Conservation (phyloP, 2,888 invertebrate species). For the Ophion obscuratus region DNA sequence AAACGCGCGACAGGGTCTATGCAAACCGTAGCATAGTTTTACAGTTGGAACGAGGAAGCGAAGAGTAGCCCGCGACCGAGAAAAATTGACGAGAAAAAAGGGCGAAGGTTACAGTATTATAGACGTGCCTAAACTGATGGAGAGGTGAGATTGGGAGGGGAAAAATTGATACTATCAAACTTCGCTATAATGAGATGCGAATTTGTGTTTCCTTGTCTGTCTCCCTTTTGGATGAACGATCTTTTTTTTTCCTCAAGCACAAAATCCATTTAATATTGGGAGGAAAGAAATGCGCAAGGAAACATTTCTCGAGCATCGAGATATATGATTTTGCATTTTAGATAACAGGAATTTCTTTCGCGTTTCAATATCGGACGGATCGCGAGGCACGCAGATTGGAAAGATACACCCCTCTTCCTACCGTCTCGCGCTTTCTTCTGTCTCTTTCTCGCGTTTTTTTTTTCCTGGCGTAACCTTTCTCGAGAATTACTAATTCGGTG, state of each 20-base stretch:
- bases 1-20: slow-evolving; percentile 24
- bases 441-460: slow-evolving; percentile 41
- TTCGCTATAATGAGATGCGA: background rate
- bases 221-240: background rate
- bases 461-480: slow-evolving; percentile 14
- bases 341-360: slow-evolving; percentile 15
- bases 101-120: slow-evolving; percentile 54
- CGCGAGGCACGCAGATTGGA: slow-evolving; percentile 55
- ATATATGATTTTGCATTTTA: slow-evolving; percentile 35
- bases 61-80: slow-evolving; percentile 26
- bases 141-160: slow-evolving; percentile 28
- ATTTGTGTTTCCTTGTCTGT: background rate
- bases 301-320: background rate
- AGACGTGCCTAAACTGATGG: slow-evolving; percentile 42
- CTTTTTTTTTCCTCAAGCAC: slow-evolving; percentile 12
- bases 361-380: slow-evolving; percentile 59
- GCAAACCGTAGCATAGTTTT: slow-evolving; percentile 54
- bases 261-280: background rate
- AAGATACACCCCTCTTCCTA: slow-evolving; percentile 44
- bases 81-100: slow-evolving; percentile 43
- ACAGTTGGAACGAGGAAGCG: slow-evolving; percentile 48
- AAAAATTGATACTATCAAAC: slow-evolving; percentile 30
- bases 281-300: background rate
- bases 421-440: slow-evolving; percentile 30
- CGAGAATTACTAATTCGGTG: slow-evolving; percentile 42